Evolutionary conservation across 2,888 invertebrate species (phyloP).

Genomic region (Synanthedon vespiformis): DNA sequence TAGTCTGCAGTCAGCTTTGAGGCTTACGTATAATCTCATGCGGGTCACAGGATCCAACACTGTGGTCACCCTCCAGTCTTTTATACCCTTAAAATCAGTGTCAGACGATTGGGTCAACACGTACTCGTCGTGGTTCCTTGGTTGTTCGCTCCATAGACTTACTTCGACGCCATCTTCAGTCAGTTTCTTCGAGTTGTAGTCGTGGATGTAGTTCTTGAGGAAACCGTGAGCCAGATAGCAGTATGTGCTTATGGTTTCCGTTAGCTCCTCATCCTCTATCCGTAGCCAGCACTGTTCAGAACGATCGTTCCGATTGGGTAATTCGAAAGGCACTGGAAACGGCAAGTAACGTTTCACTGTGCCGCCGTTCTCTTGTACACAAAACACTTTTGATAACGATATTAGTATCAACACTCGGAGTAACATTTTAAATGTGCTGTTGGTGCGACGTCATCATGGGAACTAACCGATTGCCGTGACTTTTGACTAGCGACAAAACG

Average conservation of each 20-base stretch:
- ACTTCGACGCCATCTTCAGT: conserved; percentile 48
- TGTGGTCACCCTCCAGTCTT: conserved; percentile 47
- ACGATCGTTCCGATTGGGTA: conserved; percentile 53
- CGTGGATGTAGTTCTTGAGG: conserved; percentile 39
- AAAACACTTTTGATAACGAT: conserved; percentile 18
- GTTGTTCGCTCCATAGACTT: conserved; percentile 46
- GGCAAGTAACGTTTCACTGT: conserved; percentile 26
- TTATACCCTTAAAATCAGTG: conserved; percentile 19
- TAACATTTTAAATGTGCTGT: conserved; percentile 62
- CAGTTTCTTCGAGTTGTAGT: conserved; percentile 53
- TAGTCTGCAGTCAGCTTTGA: conserved; percentile 43
- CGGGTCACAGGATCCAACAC: conserved; percentile 42
- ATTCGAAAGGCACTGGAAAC: conserved; percentile 47
- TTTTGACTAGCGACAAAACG: conserved; percentile 22
- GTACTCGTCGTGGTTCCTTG: conserved; percentile 21
- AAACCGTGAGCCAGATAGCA: conserved; percentile 45
- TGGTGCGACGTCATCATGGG: conserved; percentile 46
- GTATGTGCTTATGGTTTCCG: conserved; percentile 42
- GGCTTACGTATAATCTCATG: conserved; percentile 46
- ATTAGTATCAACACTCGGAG: conserved; percentile 21
- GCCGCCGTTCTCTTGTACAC: conserved; percentile 17
- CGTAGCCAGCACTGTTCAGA: conserved; percentile 56
- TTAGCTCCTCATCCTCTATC: conserved; percentile 48
- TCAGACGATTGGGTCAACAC: conserved; percentile 19
- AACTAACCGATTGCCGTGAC: conserved; percentile 47